Conservation (phyloP, 2,113 vertebrate species). For the Oreamnos americanus region DNA sequence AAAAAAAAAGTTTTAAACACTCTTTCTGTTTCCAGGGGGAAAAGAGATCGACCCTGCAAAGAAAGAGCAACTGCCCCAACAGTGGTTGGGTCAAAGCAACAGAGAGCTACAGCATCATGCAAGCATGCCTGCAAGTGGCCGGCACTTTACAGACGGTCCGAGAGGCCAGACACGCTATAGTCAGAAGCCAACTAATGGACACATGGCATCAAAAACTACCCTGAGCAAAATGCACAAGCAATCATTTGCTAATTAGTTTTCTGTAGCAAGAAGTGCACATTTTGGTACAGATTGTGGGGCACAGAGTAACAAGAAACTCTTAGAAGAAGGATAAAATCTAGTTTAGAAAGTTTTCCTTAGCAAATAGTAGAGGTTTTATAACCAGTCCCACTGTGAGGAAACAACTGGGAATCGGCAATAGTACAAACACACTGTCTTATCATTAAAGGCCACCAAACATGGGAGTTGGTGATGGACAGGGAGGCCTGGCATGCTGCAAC, state of each 20-base stretch:
- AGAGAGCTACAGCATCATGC: slow-evolving; percentile 18
- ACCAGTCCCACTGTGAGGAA: neutral
- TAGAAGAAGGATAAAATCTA: neutral
- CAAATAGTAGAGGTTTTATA: neutral
- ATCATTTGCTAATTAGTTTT: neutral
- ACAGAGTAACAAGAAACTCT: neutral
- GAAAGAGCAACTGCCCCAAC: neutral
- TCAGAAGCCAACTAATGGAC: neutral
- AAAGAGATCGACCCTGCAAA: neutral
- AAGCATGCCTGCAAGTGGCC: neutral
- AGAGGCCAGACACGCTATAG: neutral
- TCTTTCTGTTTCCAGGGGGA: neutral
- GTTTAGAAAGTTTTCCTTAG: neutral
- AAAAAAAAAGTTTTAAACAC: neutral
- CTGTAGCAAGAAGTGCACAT: neutral
- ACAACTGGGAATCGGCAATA: neutral
- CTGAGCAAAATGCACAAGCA: neutral
- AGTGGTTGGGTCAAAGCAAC: neutral
- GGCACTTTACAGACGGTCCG: neutral
- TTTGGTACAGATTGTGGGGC: neutral
- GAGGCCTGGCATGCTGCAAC: no score
- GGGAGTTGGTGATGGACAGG: no score
- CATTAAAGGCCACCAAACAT: neutral
- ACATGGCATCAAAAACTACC: neutral
- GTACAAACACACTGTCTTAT: neutral